phyloP scores from a whole-genome alignment of 2,113 vertebrate species.

The Equus przewalskii region DNA sequence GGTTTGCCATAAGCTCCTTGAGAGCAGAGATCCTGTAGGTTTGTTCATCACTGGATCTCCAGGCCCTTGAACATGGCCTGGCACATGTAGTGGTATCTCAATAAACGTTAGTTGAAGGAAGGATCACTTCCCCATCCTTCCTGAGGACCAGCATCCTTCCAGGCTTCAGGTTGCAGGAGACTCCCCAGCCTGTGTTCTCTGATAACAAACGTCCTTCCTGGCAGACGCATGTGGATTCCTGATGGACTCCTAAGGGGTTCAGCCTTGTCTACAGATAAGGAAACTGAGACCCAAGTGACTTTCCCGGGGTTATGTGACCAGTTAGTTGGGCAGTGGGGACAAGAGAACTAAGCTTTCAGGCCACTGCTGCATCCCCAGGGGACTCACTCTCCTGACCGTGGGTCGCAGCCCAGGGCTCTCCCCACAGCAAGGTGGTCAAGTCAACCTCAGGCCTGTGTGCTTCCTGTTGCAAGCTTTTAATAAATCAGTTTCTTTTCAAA shows the following conservation, averaged over 20 bases:
- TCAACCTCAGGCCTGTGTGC: background rate
- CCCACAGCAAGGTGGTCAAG: background rate
- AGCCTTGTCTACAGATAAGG: background rate
- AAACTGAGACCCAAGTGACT: background rate
- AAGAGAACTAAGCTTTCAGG: background rate
- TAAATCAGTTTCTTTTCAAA: slow-evolving; percentile 54
- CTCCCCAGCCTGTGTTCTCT: background rate
- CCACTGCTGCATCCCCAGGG: background rate
- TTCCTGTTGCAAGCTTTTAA: slow-evolving; percentile 39
- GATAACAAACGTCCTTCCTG: background rate
- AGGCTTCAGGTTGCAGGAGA: background rate
- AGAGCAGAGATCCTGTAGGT: background rate
- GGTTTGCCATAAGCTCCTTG: background rate
- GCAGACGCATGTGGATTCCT: background rate
- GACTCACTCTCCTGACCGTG: background rate
- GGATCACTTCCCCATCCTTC: too few relatives aligned
- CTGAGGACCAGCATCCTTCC: background rate
- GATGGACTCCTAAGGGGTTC: background rate
- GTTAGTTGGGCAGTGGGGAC: background rate
- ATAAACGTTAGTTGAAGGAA: background rate
- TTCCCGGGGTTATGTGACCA: background rate
- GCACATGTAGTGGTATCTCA: background rate
- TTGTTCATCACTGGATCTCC: background rate
- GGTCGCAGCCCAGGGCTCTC: background rate
- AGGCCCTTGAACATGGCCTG: background rate